Conservation (phyloP, 2,888 invertebrate species). For the Eupeodes luniger region DNA sequence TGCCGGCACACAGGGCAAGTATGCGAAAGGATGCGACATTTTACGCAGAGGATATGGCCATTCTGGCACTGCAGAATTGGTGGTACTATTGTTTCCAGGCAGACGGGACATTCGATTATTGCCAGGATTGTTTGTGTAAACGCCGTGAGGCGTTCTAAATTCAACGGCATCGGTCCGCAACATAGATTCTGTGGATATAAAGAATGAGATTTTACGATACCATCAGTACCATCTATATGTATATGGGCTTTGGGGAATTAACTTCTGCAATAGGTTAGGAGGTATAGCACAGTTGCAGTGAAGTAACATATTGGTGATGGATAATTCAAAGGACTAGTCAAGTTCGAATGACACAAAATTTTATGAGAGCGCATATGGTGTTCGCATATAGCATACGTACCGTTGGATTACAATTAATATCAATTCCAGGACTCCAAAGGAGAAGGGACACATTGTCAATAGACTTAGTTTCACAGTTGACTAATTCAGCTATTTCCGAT, state of each 20-base stretch:
- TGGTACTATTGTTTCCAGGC: conserved; percentile 87
- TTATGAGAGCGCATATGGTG: conserved; percentile 34
- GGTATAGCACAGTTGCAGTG: too few relatives aligned
- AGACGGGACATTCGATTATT: conserved; percentile 88
- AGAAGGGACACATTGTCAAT: conserved; percentile 83
- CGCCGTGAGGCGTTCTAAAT: conserved; percentile 85
- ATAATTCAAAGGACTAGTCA: conserved; percentile 14
- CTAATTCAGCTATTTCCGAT: conserved; percentile 85
- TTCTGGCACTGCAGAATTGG: conserved; percentile 88
- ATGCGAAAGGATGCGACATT: conserved; percentile 86
- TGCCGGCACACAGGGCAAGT: conserved; percentile 88
- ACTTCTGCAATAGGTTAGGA: background rate
- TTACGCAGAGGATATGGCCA: conserved; percentile 87
- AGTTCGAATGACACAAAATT: conserved; percentile 2
- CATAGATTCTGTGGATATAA: conserved; percentile 83
- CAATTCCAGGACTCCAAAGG: conserved; percentile 85
- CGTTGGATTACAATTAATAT: conserved; percentile 85
- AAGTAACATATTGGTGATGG: background rate
- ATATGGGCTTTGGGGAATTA: conserved; percentile 32
- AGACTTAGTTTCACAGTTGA: conserved; percentile 83
- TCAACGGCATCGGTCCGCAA: conserved; percentile 86
- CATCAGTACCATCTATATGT: background rate
- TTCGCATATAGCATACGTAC: conserved; percentile 70
- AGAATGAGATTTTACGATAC: conserved; percentile 41
- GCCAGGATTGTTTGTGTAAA: conserved; percentile 85